These are phyloP conservation scores for Zophobas morio DNA, from an alignment of 1,140 invertebrate genomes.

Conservation along the genomic window DNA sequence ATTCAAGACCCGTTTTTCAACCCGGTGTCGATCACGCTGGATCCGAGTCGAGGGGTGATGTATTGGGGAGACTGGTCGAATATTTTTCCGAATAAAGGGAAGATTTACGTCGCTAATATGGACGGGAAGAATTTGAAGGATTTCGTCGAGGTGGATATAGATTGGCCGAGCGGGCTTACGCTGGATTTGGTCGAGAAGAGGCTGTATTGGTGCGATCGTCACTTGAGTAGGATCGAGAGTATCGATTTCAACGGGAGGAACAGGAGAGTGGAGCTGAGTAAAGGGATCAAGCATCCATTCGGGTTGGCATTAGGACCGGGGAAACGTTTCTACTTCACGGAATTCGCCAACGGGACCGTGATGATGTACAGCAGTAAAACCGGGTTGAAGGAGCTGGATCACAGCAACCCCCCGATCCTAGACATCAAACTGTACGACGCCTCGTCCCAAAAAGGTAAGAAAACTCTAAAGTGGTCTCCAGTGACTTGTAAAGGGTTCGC, in stretches of 20 bases:
- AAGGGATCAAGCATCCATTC: conserved; percentile 78
- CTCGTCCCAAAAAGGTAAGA: conserved; percentile 64
- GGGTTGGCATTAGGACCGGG: conserved; percentile 77
- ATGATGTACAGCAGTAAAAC: conserved; percentile 68
- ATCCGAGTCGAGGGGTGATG: conserved; percentile 76
- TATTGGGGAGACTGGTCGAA: conserved; percentile 87
- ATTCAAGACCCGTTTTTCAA: conserved; percentile 70
- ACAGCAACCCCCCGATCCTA: conserved; percentile 73
- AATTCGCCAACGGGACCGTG: conserved; percentile 75
- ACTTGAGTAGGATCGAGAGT: conserved; percentile 82
- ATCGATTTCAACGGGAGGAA: conserved; percentile 81
- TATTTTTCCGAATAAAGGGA: conserved; percentile 68
- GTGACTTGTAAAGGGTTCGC: too few relatives aligned
- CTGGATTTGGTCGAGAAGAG: conserved; percentile 83
- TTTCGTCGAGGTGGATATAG: conserved; percentile 73
- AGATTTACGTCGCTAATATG: conserved; percentile 83
- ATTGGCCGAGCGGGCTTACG: conserved; percentile 91
- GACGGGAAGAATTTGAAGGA: conserved; percentile 79
- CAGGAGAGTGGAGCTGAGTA: conserved; percentile 74
- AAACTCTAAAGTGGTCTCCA: conserved; percentile 49
- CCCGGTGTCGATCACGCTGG: conserved; percentile 79
- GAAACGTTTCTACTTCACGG: conserved; percentile 80
- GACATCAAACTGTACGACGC: conserved; percentile 76
- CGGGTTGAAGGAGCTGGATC: conserved; percentile 66
- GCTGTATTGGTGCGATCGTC: conserved; percentile 85